These are phyloP conservation scores for Eustalomyia histrio DNA, from an alignment of 2,888 invertebrate genomes.

Conservation along the genomic window DNA sequence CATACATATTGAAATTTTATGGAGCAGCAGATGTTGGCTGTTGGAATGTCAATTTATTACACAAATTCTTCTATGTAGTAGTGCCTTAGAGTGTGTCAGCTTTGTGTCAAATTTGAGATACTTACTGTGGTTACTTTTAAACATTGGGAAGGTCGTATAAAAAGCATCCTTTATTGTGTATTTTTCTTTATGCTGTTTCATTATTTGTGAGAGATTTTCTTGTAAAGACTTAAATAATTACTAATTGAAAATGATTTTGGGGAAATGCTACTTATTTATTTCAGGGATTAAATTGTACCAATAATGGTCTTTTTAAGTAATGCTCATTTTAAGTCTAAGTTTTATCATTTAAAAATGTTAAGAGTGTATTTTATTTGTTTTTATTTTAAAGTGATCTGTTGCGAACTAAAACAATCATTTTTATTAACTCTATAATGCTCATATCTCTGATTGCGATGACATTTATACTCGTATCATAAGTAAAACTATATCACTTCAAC, in stretches of 20 bases:
- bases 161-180: conserved; percentile 29
- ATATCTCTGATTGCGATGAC: too few relatives aligned
- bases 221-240: conserved; percentile 70
- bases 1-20: conserved; percentile 26
- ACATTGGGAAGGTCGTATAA: background rate
- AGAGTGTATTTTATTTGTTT: too few relatives aligned
- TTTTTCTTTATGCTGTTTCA: conserved; percentile 34
- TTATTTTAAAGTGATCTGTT: too few relatives aligned
- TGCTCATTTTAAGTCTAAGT: background rate
- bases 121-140: conserved; percentile 47
- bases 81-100: conserved; percentile 24
- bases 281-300: conserved; percentile 72
- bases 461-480: too few relatives aligned
- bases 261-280: conserved; percentile 54
- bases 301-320: conserved; percentile 69
- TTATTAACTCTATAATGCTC: too few relatives aligned
- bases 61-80: background rate
- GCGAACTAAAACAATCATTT: too few relatives aligned
- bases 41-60: conserved; percentile 51
- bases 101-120: conserved; percentile 60
- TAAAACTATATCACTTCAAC: too few relatives aligned
- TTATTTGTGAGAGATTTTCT: conserved; percentile 55
- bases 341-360: too few relatives aligned
- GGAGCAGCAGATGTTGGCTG: conserved; percentile 54
- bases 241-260: conserved; percentile 72